phyloP scores from a whole-genome alignment of 1,140 invertebrate species.

The Holotrichia oblita region DNA sequence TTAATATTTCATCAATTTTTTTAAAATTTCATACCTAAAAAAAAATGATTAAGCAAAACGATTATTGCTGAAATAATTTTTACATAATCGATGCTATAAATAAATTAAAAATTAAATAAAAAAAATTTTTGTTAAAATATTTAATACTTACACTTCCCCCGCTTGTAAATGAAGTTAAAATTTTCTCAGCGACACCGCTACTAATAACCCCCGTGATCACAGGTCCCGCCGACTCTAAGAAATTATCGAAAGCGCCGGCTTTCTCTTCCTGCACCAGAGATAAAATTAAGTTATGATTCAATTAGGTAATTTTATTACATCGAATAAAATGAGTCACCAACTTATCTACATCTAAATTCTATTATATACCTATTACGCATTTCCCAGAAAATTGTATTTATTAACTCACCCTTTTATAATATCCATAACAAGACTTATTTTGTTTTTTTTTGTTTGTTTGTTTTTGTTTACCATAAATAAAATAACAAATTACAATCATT shows the following conservation, averaged over 20 bases:
- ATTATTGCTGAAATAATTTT: background rate
- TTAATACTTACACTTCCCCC: constrained; percentile 41
- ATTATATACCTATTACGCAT: background rate
- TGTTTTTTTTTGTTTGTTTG: too few relatives aligned
- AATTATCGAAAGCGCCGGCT: constrained; percentile 50
- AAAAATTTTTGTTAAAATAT: too few relatives aligned
- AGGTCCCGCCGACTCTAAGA: constrained; percentile 53
- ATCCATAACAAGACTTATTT: too few relatives aligned
- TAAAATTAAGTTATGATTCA: background rate
- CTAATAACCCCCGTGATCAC: constrained; percentile 53
- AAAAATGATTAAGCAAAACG: too few relatives aligned
- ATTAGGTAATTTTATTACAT: too few relatives aligned
- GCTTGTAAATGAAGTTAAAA: constrained; percentile 50
- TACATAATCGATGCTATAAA: background rate
- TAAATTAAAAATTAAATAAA: background rate
- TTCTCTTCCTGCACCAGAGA: constrained; percentile 36
- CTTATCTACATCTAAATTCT: too few relatives aligned
- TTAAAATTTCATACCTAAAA: too few relatives aligned
- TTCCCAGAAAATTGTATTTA: background rate
- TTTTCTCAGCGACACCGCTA: constrained; percentile 54
- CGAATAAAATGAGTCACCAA: background rate
- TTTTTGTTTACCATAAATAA: background rate
- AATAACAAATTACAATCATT: background rate
- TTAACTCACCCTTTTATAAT: too few relatives aligned
- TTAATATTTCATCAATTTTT: background rate